Percentiles rank a stretch among this genome's conserved stretches.
These are phyloP conservation scores for Watersipora subatra DNA, from an alignment of 1,140 invertebrate species.

Conservation along the genomic window DNA sequence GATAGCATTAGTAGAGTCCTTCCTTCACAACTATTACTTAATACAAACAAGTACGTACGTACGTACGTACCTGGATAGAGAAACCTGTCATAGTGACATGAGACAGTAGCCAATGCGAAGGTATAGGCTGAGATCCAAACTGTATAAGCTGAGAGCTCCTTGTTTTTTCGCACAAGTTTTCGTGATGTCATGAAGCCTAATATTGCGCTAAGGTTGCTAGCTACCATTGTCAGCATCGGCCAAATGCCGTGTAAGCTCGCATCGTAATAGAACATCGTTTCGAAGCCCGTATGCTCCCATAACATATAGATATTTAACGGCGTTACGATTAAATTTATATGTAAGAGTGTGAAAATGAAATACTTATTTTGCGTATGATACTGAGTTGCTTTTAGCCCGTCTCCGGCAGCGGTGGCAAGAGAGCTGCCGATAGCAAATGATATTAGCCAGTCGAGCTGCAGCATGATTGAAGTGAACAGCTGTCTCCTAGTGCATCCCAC, in stretches of 20 bases:
- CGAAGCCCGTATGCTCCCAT: neutral
- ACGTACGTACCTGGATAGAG: neutral
- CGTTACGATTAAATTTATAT: neutral
- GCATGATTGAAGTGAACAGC: no score
- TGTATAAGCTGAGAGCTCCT: neutral
- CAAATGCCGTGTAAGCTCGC: neutral
- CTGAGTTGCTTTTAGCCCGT: neutral
- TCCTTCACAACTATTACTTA: no score
- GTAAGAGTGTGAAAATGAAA: neutral
- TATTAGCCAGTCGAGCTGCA: neutral
- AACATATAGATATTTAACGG: neutral
- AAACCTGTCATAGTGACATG: neutral
- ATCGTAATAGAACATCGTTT: neutral
- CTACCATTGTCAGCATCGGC: neutral
- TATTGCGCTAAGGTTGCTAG: neutral
- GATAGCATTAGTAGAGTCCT: no score
- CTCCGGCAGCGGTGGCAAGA: neutral
- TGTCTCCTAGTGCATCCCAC: no score
- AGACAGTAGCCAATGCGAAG: neutral
- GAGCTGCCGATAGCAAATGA: neutral
- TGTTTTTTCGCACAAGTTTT: neutral
- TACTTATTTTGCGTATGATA: neutral
- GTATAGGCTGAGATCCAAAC: neutral
- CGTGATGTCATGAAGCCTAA: neutral
- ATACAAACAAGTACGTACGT: no score